Evolutionary conservation across 1,140 invertebrate species (phyloP).

Genomic region (Drosophila obscura): DNA sequence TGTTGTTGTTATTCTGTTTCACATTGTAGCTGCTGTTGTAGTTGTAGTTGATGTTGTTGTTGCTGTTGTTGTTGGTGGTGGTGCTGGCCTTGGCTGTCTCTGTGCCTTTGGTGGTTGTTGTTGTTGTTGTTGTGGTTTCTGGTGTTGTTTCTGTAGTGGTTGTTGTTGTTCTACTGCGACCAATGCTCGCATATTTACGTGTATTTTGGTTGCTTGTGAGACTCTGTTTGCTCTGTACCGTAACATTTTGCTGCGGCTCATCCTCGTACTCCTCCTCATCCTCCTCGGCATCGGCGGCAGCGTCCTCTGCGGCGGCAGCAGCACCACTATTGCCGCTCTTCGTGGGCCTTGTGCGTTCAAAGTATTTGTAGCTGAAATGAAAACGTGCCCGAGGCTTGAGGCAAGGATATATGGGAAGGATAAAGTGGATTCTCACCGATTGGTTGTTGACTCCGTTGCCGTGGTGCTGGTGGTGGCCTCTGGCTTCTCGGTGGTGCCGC

Average conservation of each 20-base stretch:
- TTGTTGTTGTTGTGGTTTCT: slow-evolving; percentile 59
- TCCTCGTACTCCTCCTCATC: slow-evolving; percentile 63
- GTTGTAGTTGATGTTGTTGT: slow-evolving; percentile 50
- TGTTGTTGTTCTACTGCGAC: slow-evolving; percentile 71
- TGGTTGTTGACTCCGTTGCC: slow-evolving; percentile 42
- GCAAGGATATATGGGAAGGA: not conserved
- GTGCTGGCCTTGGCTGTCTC: slow-evolving; percentile 69
- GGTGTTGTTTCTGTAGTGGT: slow-evolving; percentile 68
- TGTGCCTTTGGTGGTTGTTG: slow-evolving; percentile 77
- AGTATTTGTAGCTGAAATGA: slow-evolving; percentile 68
- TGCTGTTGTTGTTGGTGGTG: slow-evolving; percentile 17
- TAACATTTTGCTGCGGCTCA: slow-evolving; percentile 74
- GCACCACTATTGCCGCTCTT: slow-evolving; percentile 17
- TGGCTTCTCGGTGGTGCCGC: slow-evolving; percentile 32
- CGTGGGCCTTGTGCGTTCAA: slow-evolving; percentile 69
- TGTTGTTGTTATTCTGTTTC: slow-evolving; percentile 61
- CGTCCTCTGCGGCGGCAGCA: slow-evolving; percentile 13
- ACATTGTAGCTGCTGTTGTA: slow-evolving; percentile 55
- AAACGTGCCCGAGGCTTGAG: not conserved
- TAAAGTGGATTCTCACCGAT: slow-evolving; percentile 36
- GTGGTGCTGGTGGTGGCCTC: slow-evolving; percentile 24
- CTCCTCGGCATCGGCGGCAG: slow-evolving; percentile 31
- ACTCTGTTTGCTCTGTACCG: slow-evolving; percentile 75
- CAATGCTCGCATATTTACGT: slow-evolving; percentile 79
- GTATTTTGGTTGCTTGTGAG: slow-evolving; percentile 58